Base-by-base conservation (phyloP, 2,888 invertebrate genomes). In the Metacarcinus magister region DNA sequence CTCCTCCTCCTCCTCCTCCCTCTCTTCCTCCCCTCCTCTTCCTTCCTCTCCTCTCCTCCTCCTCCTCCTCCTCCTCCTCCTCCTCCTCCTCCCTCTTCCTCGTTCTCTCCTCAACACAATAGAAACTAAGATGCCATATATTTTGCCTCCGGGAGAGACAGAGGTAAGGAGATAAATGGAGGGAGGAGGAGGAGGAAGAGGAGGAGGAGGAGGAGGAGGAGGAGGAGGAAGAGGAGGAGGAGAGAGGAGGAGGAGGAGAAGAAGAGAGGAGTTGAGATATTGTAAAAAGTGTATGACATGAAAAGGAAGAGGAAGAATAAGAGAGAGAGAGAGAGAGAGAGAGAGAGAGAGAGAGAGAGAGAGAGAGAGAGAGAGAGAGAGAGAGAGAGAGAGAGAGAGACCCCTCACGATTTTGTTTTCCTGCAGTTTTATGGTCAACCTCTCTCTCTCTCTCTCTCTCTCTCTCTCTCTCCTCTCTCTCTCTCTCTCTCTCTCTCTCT, bases 401-500 rank as follows among this genome's bases (percentile, higher is more conserved):
- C 5, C 16, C 5, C 10, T 54, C 5, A 1, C 28, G 28, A 32
- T 82, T 82, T 10, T 32, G 82, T 28, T 82, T 82, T 82, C 67
- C 28, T 32, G 82, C 82, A 82, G 82, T 82, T 82, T 82, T 82
- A 82, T 28, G 28, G 32, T 32, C 82, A 0, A 1, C 13, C 43
- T 44, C 43, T 91, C 43, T 43, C 91, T 43, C 91, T 43, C 91
- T 91, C 91, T 91, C 91, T 91, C 91, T 91, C 91, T 91, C 91
- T 91, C 91, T 91, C 91, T 91, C 91, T 91, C 91, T 91, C 91
- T 46, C 46, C 13, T 19, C 32, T 3, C 32, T 28, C 32, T 28
- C 32, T 28, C 32, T 28, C 19, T 19, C 19, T 67, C 67, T 67
- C 67, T 67, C 67, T 67, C 67, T 67, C 67, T 67, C 67, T 67